Evolutionary conservation across 2,888 invertebrate genomes (phyloP).

Genomic region (Xestoiulus laeticollis): DNA sequence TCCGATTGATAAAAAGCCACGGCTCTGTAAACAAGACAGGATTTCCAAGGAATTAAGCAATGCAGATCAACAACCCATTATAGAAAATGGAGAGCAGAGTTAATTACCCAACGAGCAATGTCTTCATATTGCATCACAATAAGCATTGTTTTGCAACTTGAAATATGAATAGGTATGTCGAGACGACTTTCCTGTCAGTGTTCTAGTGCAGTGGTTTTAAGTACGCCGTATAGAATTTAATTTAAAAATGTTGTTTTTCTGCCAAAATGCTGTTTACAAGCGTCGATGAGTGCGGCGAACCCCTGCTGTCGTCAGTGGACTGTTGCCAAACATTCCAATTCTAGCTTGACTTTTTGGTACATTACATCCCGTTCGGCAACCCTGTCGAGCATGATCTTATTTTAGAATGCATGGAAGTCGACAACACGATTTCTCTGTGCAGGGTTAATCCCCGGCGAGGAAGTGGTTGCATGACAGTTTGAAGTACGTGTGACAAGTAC

Average conservation of each 20-base stretch:
- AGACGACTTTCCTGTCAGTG: not conserved
- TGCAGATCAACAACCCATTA: not conserved
- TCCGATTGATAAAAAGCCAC: not conserved
- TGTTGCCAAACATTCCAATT: conserved; percentile 8
- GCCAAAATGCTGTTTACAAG: not conserved
- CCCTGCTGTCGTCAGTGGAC: not conserved
- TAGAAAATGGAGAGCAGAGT: not conserved
- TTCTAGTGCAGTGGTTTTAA: not conserved
- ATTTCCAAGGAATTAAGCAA: conserved; percentile 5
- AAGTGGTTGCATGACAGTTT: not conserved
- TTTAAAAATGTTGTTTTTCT: not conserved
- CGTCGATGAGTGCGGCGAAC: not conserved
- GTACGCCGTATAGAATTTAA: not conserved
- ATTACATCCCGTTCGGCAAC: not conserved
- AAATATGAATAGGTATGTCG: not conserved
- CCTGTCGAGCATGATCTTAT: not conserved
- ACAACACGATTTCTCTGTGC: not conserved
- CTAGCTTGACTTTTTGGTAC: not conserved
- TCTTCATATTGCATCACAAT: not conserved
- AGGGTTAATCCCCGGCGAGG: not conserved
- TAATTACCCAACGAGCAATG: not conserved
- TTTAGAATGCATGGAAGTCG: not conserved
- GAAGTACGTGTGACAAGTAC: not conserved
- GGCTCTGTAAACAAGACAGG: not conserved
- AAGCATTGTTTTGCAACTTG: not conserved